phyloP scores from a whole-genome alignment of 2,797 vertebrate species.

The Cryptoprocta ferox region DNA sequence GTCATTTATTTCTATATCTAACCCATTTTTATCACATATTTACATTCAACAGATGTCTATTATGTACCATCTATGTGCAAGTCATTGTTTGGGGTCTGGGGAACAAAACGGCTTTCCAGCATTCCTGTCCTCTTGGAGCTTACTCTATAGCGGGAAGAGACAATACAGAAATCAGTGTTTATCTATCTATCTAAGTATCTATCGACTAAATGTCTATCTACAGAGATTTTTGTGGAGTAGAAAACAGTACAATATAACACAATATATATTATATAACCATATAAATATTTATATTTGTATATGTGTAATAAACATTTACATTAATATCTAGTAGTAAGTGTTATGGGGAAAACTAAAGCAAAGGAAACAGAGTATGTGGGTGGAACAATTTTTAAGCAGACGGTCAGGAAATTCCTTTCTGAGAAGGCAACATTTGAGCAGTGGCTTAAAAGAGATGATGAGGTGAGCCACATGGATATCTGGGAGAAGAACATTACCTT shows the following conservation, averaged over 20 bases:
- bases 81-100: not conserved
- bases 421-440: not conserved
- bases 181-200: not conserved
- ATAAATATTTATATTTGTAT: not conserved
- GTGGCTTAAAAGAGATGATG: not conserved
- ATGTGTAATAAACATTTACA: not conserved
- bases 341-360: not conserved
- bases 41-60: not conserved
- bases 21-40: not conserved
- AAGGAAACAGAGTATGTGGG: not conserved
- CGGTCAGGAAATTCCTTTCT: not conserved
- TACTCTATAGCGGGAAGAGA: not conserved
- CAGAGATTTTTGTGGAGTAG: not conserved
- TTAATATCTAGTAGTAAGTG: not conserved
- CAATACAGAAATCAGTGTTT: not conserved
- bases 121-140: not conserved
- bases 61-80: not conserved
- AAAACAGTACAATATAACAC: not conserved
- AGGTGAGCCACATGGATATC: not conserved
- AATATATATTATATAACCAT: not conserved
- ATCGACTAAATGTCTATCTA: not conserved
- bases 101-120: not conserved
- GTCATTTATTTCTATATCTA: not conserved
- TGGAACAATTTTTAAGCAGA: not conserved
- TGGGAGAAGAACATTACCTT: not conserved